Evolutionary conservation across 2,888 invertebrate species (phyloP).

Genomic region (Plagodis pulveraria): DNA sequence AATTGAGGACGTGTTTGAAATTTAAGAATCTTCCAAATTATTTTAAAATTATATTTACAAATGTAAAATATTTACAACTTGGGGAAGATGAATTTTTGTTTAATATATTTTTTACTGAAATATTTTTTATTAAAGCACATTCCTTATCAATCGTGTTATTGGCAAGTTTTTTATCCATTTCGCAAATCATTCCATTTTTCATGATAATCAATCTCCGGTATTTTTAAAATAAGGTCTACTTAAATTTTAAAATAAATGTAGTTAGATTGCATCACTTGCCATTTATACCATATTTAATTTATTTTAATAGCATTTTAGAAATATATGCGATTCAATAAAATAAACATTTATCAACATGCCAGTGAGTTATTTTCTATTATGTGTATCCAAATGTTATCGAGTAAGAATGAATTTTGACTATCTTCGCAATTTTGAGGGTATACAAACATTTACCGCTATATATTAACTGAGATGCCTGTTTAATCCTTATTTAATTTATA

Average conservation of each 20-base stretch:
- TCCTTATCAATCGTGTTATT: no score
- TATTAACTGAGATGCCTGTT: neutral
- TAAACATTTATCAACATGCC: conserved; percentile 5
- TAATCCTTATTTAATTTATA: neutral
- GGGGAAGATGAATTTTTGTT: no score
- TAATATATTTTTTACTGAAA: no score
- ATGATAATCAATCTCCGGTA: neutral
- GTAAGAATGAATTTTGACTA: neutral
- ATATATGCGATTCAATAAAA: no score
- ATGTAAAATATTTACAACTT: no score
- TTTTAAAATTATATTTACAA: no score
- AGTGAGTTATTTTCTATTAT: conserved; percentile 2
- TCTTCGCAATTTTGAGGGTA: neutral
- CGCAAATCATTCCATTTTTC: neutral
- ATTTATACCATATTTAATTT: neutral
- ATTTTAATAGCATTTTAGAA: neutral
- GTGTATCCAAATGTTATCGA: neutral
- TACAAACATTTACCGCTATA: no score
- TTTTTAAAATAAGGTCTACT: conserved; percentile 8
- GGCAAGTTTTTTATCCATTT: no score
- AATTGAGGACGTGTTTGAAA: no score
- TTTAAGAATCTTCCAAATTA: no score
- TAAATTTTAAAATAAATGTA: conserved; percentile 17
- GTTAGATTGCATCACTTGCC: conserved; percentile 14
- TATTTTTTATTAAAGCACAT: no score